These are phyloP conservation scores for Seira musarum DNA, from an alignment of 2,888 invertebrate species.

Conservation along the genomic window DNA sequence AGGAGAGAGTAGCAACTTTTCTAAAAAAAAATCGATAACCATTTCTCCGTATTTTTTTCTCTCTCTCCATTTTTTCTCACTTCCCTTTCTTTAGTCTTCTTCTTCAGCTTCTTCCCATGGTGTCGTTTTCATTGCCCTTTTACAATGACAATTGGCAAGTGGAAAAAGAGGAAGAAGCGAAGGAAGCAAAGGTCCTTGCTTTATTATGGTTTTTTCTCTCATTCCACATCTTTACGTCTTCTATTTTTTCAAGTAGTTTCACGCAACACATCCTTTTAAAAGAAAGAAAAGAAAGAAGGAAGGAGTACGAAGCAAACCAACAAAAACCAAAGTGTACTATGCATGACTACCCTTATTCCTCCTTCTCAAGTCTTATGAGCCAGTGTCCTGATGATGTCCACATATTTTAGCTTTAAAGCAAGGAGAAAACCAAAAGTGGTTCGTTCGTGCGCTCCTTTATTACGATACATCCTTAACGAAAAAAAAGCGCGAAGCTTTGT, in stretches of 20 bases:
- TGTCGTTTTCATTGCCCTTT: slow-evolving; percentile 58
- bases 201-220: slow-evolving; percentile 37
- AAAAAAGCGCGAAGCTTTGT: slow-evolving; percentile 6
- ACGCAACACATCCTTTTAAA: slow-evolving; percentile 38
- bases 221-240: slow-evolving; percentile 1
- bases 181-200: slow-evolving; percentile 46
- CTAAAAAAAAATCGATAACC: slow-evolving; percentile 59
- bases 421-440: background rate
- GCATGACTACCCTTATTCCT: slow-evolving; percentile 53
- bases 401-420: slow-evolving; percentile 28
- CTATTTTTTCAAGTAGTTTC: slow-evolving; percentile 47
- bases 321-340: slow-evolving; percentile 47
- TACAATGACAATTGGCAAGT: slow-evolving; percentile 59
- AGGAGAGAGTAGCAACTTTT: slow-evolving; percentile 9
- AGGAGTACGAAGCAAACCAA: slow-evolving; percentile 42
- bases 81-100: slow-evolving; percentile 25
- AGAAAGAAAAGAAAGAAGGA: slow-evolving; percentile 31
- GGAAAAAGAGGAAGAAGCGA: slow-evolving; percentile 17
- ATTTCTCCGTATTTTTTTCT: slow-evolving; percentile 48
- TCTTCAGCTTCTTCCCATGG: slow-evolving; percentile 40
- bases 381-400: slow-evolving; percentile 25
- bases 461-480: slow-evolving; percentile 1
- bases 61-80: slow-evolving; percentile 17
- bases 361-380: background rate
- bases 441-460: background rate